These are phyloP conservation scores for Procavia capensis DNA, from an alignment of 2,113 vertebrate genomes.

Conservation along the genomic window DNA sequence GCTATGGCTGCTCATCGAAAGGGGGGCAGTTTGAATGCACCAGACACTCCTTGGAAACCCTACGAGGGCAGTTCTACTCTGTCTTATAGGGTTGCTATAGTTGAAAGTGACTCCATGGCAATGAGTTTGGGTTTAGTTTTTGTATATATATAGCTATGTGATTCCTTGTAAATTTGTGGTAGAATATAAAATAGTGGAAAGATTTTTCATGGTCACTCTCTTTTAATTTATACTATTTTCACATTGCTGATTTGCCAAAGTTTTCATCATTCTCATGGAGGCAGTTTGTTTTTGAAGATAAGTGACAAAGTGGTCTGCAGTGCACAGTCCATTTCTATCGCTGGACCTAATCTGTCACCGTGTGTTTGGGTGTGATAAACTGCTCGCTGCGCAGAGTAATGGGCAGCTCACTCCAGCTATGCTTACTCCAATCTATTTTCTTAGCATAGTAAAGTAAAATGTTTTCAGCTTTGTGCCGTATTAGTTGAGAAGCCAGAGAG, in stretches of 20 bases:
- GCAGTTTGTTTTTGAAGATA: slow-evolving; percentile 29
- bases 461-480: not conserved
- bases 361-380: not conserved
- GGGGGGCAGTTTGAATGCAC: too few species aligned
- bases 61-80: too few species aligned
- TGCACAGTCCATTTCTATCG: not conserved
- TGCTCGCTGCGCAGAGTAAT: not conserved
- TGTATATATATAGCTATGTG: not conserved
- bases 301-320: not conserved
- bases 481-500: slow-evolving; percentile 16
- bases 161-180: not conserved
- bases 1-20: too few species aligned
- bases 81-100: too few species aligned
- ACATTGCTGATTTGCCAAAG: slow-evolving; percentile 46
- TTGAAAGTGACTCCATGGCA: too few species aligned
- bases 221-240: not conserved
- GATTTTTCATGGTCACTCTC: not conserved
- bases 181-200: not conserved
- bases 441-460: not conserved
- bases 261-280: not conserved
- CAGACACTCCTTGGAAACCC: too few species aligned
- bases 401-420: not conserved
- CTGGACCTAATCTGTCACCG: not conserved
- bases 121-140: not conserved
- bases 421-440: not conserved